Percentiles rank a stretch among this genome's conserved stretches.
Conservation (phyloP, 1,140 invertebrate species). For the Drosophila neocordata region DNA sequence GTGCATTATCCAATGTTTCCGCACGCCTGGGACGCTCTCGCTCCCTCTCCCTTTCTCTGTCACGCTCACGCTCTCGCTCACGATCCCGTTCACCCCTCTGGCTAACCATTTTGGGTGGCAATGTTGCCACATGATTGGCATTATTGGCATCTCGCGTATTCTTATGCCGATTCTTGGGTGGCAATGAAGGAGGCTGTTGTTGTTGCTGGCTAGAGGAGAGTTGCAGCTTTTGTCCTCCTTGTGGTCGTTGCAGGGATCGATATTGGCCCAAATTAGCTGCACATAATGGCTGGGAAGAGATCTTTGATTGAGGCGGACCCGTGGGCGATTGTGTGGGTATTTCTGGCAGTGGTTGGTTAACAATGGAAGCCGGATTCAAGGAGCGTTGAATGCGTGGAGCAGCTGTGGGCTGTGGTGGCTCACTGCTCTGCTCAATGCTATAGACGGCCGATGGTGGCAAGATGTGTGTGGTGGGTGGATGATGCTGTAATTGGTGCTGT, state of each 20-base stretch:
- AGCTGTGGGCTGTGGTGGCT: conserved; percentile 44
- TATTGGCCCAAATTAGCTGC: conserved; percentile 79
- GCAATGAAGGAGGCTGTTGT: conserved; percentile 74
- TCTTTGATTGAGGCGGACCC: conserved; percentile 59
- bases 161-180: conserved; percentile 82
- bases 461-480: conserved; percentile 79
- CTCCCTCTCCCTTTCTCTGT: conserved; percentile 40
- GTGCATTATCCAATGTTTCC: conserved; percentile 76
- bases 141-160: conserved; percentile 55
- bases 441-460: conserved; percentile 78
- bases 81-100: conserved; percentile 43
- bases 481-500: conserved; percentile 63
- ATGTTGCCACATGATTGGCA: conserved; percentile 74
- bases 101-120: conserved; percentile 73
- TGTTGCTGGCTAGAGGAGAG: conserved; percentile 41
- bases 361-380: conserved; percentile 76
- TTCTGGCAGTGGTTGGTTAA: conserved; percentile 81
- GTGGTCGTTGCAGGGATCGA: conserved; percentile 76
- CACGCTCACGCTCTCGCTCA: conserved; percentile 46
- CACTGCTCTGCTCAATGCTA: conserved; percentile 75
- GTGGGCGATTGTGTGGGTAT: conserved; percentile 67
- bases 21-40: conserved; percentile 63
- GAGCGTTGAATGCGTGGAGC: conserved; percentile 65
- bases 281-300: conserved; percentile 76
- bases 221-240: conserved; percentile 53